These are phyloP conservation scores for Conchocele bisecta DNA, from an alignment of 2,888 invertebrate genomes.

Conservation along the genomic window DNA sequence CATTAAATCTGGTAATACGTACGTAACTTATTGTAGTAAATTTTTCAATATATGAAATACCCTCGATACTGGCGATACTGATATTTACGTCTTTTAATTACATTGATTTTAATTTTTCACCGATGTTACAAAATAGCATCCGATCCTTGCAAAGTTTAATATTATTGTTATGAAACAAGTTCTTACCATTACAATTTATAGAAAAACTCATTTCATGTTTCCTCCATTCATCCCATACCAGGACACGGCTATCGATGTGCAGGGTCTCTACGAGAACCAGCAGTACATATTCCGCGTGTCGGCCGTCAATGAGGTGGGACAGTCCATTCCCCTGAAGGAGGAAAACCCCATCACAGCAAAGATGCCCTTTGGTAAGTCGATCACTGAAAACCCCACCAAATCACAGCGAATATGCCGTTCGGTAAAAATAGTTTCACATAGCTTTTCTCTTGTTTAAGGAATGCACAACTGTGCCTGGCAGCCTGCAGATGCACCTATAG, in stretches of 20 bases:
- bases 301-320: conserved; percentile 97
- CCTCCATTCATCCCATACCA: conserved; percentile 70
- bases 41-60: too few species aligned
- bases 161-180: too few species aligned
- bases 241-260: conserved; percentile 94
- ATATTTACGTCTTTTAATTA: too few species aligned
- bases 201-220: not conserved
- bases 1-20: too few species aligned
- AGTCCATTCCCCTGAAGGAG: conserved; percentile 93
- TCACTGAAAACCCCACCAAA: not conserved
- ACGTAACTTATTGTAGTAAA: too few species aligned
- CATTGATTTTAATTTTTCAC: too few species aligned
- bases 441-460: not conserved
- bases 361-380: conserved; percentile 87
- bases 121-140: too few species aligned
- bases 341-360: conserved; percentile 95
- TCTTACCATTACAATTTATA: too few species aligned
- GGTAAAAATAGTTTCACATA: not conserved
- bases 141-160: too few species aligned
- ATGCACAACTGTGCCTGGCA: too few species aligned
- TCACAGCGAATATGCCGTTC: not conserved
- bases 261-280: conserved; percentile 97
- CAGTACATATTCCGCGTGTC: conserved; percentile 98
- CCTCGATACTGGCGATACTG: too few species aligned
- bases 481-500: too few species aligned